Conservation (phyloP, 2,113 vertebrate genomes). For the Pholis gunnellus region DNA sequence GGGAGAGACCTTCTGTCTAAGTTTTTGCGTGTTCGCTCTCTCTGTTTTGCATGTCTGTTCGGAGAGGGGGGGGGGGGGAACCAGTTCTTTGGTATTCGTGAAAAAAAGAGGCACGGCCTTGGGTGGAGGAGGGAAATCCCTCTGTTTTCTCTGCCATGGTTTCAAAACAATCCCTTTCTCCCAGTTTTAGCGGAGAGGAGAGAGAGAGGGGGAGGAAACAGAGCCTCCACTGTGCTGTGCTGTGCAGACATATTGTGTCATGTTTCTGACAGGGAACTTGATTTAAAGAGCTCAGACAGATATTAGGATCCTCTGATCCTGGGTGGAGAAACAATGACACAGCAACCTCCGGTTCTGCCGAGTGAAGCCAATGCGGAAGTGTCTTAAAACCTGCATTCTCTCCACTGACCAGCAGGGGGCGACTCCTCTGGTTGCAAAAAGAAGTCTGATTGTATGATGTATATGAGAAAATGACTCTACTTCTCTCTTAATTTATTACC, state of each 20-base stretch:
- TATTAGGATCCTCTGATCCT: neutral
- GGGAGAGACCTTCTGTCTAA: conserved; percentile 9
- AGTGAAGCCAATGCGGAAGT: neutral
- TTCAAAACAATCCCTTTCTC: conserved; percentile 76
- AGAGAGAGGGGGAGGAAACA: conserved; percentile 48
- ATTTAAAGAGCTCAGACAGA: conserved; percentile 39
- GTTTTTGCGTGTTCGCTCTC: neutral
- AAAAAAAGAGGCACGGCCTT: conserved; percentile 39
- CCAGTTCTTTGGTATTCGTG: conserved; percentile 71
- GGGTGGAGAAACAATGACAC: neutral
- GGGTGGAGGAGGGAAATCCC: conserved; percentile 69
- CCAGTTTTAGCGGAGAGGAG: neutral
- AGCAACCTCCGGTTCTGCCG: neutral
- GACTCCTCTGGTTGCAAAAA: neutral
- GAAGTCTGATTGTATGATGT: neutral
- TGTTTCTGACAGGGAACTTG: neutral
- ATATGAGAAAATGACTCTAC: neutral
- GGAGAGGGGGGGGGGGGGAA: conserved; percentile 44
- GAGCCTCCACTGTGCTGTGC: conserved; percentile 57
- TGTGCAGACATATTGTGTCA: neutral
- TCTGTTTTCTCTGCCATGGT: conserved; percentile 76
- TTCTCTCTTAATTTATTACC: neutral
- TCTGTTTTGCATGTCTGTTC: conserved; percentile 38
- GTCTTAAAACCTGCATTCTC: neutral
- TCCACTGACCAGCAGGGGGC: neutral